Conservation (phyloP, 2,888 invertebrate genomes). For the Euphydryas editha region DNA sequence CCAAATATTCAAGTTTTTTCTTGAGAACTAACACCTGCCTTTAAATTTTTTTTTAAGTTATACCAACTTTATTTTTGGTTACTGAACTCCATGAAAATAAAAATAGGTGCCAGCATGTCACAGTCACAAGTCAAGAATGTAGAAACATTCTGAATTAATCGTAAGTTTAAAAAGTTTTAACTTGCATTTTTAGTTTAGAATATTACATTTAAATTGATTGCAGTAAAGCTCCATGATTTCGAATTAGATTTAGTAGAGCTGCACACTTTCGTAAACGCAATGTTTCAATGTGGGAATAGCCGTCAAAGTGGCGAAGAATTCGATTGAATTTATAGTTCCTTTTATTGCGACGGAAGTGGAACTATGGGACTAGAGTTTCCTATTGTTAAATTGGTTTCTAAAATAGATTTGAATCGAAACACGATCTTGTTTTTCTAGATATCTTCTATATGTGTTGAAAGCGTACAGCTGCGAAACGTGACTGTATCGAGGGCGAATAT, state of each 20-base stretch:
- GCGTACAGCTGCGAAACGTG: conserved; percentile 18
- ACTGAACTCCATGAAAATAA: too few relatives aligned
- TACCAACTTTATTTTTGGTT: too few relatives aligned
- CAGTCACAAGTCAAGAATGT: neutral
- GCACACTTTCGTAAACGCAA: conserved; percentile 62
- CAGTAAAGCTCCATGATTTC: conserved; percentile 35
- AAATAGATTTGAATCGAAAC: conserved; percentile 39
- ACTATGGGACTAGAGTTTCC: conserved; percentile 43
- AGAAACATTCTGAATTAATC: neutral
- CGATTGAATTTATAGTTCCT: conserved; percentile 64
- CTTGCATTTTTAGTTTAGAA: conserved; percentile 13
- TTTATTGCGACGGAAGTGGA: conserved; percentile 55
- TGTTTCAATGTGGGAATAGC: conserved; percentile 59
- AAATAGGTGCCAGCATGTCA: too few relatives aligned
- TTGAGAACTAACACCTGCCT: too few relatives aligned
- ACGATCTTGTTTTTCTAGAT: conserved; percentile 33
- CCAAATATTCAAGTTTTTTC: too few relatives aligned
- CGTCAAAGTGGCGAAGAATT: conserved; percentile 65
- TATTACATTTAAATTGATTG: conserved; percentile 35
- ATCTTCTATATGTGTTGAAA: conserved; percentile 20
- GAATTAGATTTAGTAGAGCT: conserved; percentile 73
- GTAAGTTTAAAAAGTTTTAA: neutral
- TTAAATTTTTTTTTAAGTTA: too few relatives aligned
- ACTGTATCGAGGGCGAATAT: conserved; percentile 11
- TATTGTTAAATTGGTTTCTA: conserved; percentile 43